phyloP scores from a whole-genome alignment of 2,888 invertebrate species.

The Exephanes ischioxanthus region DNA sequence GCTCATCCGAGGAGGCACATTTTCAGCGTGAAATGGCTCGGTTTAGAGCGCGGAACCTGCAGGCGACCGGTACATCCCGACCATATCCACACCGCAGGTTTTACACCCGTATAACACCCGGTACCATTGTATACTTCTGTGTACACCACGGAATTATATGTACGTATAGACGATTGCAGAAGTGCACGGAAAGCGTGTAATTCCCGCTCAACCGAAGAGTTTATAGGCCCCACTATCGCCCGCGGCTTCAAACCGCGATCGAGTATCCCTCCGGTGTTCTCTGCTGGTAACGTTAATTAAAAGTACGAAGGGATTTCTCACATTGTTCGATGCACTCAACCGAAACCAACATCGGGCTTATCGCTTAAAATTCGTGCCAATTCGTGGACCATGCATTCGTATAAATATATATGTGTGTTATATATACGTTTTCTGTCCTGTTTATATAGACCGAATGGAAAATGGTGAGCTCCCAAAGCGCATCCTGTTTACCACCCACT shows the following conservation, averaged over 20 bases:
- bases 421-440: background rate
- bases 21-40: conserved; percentile 76
- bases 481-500: conserved; percentile 57
- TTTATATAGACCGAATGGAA: conserved; percentile 39
- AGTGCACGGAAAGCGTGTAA: conserved; percentile 74
- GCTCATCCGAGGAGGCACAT: conserved; percentile 73
- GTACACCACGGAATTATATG: background rate
- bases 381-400: conserved; percentile 25
- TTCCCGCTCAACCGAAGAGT: conserved; percentile 74
- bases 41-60: conserved; percentile 31
- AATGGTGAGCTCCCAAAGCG: conserved; percentile 42
- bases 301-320: conserved; percentile 70
- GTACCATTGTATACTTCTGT: background rate
- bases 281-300: conserved; percentile 77
- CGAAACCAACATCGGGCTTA: conserved; percentile 60
- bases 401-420: conserved; percentile 10
- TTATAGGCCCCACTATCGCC: conserved; percentile 77
- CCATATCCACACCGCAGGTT: conserved; percentile 69
- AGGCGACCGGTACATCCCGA: background rate
- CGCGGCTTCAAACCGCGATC: conserved; percentile 70
- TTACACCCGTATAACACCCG: conserved; percentile 74
- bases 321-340: conserved; percentile 59
- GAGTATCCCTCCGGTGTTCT: conserved; percentile 61
- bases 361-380: conserved; percentile 41
- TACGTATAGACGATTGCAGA: background rate